These are phyloP conservation scores for Epistrophe eligans DNA, from an alignment of 2,888 invertebrate genomes.

Conservation along the genomic window DNA sequence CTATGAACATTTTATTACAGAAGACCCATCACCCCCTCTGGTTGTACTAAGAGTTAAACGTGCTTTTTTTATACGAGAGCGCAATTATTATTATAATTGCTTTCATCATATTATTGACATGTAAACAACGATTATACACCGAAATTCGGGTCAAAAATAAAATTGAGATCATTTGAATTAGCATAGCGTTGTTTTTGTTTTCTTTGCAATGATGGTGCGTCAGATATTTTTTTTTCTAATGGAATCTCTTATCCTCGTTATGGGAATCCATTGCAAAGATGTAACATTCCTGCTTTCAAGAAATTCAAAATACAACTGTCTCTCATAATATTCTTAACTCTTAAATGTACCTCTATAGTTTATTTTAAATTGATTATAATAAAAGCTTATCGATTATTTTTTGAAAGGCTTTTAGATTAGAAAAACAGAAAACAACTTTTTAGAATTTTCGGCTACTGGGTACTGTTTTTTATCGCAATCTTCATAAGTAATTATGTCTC, in stretches of 20 bases:
- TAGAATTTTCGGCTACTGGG: background rate
- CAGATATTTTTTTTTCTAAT: background rate
- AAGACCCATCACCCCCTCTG: slow-evolving; percentile 5
- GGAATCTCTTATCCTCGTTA: background rate
- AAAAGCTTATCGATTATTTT: background rate
- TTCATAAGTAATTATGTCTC: background rate
- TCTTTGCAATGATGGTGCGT: slow-evolving; percentile 46
- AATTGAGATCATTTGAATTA: slow-evolving; percentile 3
- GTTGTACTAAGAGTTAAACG: background rate
- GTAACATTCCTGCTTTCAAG: slow-evolving; percentile 32
- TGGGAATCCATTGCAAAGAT: slow-evolving; percentile 35
- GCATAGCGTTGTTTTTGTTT: background rate
- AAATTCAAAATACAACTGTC: slow-evolving; percentile 28
- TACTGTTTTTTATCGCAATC: background rate
- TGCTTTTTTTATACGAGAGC: background rate
- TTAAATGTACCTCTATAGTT: slow-evolving; percentile 29
- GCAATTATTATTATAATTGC: background rate
- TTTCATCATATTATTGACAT: slow-evolving; percentile 23
- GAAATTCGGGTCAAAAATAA: slow-evolving; percentile 34
- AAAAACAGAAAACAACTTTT: background rate
- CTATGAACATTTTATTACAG: slow-evolving; percentile 48
- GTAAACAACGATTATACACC: background rate
- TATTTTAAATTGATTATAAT: background rate
- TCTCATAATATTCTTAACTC: background rate
- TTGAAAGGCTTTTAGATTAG: slow-evolving; percentile 2